phyloP scores from a whole-genome alignment of 2,888 invertebrate species.

The Tinea pellionella region DNA sequence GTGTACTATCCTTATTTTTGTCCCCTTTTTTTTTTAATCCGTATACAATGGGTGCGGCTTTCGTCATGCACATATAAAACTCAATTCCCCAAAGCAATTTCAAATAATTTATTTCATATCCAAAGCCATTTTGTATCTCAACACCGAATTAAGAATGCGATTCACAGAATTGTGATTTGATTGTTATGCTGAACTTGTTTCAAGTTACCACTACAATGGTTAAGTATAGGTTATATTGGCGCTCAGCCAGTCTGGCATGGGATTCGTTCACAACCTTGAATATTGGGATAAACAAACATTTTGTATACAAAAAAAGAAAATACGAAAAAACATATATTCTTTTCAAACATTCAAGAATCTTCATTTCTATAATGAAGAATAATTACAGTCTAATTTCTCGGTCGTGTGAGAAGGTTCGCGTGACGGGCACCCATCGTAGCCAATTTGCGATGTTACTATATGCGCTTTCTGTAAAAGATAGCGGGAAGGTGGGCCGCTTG shows the following conservation, averaged over 20 bases:
- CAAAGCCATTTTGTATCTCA: neutral
- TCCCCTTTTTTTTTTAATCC: neutral
- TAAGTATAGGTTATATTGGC: neutral
- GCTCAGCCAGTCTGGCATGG: neutral
- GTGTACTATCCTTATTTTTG: neutral
- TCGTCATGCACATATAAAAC: neutral
- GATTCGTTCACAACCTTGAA: neutral
- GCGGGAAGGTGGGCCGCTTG: neutral
- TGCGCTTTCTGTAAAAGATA: neutral
- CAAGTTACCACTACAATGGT: neutral
- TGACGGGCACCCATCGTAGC: neutral
- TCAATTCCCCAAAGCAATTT: neutral
- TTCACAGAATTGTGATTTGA: neutral
- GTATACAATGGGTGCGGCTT: neutral
- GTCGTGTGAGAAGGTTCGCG: neutral
- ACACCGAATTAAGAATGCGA: neutral
- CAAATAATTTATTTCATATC: neutral
- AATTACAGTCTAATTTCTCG: neutral
- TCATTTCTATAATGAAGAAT: too few relatives aligned
- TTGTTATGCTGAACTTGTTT: slow-evolving; percentile 5
- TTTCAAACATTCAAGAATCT: too few relatives aligned
- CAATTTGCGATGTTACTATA: neutral
- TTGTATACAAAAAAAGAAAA: too few relatives aligned
- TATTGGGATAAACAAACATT: neutral
- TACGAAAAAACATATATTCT: too few relatives aligned